Base-by-base conservation (phyloP, 2,797 vertebrate genomes). In the Cuculus canorus region DNA sequence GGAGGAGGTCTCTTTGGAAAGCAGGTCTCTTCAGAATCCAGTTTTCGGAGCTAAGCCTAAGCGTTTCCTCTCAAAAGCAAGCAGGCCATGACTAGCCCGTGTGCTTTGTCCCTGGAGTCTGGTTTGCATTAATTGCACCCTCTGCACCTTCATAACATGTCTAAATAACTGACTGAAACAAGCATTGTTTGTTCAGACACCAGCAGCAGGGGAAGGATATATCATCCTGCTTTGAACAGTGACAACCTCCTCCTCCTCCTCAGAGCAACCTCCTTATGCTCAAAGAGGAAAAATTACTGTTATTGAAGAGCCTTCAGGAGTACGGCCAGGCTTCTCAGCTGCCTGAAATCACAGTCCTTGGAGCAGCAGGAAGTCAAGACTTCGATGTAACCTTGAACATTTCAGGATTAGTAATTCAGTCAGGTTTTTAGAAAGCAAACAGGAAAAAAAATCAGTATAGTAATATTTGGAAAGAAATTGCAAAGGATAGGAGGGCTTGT, bases 101-200 rank as follows among this genome's bases (percentile, higher is more conserved):
- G 71, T 82, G 32, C 88, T 81, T 50, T 32, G 43, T 84, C 75
- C 82, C 79, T 28, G 32, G 70, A 56, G 66, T 59, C 80, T 59
- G 56, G 22, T 95, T 95, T 88, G 54, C 47, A 39, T 92, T 72
- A 86, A 90, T 92, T 53, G 63, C 41, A 10, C n/a, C 48, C 22
- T 61, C 71, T 68, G 23, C 57, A 33, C 68, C 23, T 81, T 47
- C 45, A 10, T 30, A 77, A 73, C 28, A 7, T 14, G n/a, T 60
- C 60, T 53, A 59, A 48, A 77, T 70, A 79, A 66, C 63, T 89
- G 33, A 30, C 68, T 59, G 39, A 89, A 81, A 56, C 37, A 69
- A 68, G 33, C 32, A 32, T 33, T 83, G 10, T 88, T 94, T 86
- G 50, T 69, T 82, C 43, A 72, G 48, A 69, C 21, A 27, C 15